Evolutionary conservation across 2,113 vertebrate genomes (phyloP).

Genomic region (Dromas ardeola): DNA sequence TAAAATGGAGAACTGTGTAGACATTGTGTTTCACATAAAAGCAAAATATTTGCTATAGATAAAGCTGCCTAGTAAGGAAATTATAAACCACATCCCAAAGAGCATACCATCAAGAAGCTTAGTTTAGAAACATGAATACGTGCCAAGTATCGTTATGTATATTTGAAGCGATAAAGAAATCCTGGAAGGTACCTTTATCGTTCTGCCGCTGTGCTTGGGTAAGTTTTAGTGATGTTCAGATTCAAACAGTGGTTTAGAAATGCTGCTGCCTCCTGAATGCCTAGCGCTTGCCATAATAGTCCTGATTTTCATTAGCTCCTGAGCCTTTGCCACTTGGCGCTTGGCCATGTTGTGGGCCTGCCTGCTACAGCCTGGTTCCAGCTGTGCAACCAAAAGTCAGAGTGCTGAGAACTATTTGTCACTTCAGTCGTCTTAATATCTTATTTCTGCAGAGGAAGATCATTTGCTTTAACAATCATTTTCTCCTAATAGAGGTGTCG

Average conservation of each 20-base stretch:
- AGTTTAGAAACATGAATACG: neutral
- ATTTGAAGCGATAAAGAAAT: neutral
- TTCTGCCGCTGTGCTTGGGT: neutral
- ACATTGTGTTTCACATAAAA: conserved; percentile 28
- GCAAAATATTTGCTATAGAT: conserved; percentile 55
- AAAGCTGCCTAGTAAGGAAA: conserved; percentile 48
- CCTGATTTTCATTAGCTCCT: neutral
- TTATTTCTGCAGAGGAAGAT: neutral
- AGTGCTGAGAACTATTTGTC: neutral
- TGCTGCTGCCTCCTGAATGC: neutral
- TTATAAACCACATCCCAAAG: conserved; percentile 42
- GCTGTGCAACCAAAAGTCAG: neutral
- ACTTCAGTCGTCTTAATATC: neutral
- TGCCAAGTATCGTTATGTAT: neutral
- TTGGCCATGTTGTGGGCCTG: neutral
- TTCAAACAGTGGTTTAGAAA: neutral
- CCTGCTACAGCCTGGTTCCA: neutral
- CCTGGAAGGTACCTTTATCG: neutral
- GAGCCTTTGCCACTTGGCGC: neutral
- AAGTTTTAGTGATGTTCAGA: neutral
- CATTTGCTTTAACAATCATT: neutral
- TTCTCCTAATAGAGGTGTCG: neutral
- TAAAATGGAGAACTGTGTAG: conserved; percentile 40
- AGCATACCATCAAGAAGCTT: neutral
- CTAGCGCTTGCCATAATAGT: neutral